These are phyloP conservation scores for Blera fallax DNA, from an alignment of 2,888 invertebrate genomes.

Conservation along the genomic window DNA sequence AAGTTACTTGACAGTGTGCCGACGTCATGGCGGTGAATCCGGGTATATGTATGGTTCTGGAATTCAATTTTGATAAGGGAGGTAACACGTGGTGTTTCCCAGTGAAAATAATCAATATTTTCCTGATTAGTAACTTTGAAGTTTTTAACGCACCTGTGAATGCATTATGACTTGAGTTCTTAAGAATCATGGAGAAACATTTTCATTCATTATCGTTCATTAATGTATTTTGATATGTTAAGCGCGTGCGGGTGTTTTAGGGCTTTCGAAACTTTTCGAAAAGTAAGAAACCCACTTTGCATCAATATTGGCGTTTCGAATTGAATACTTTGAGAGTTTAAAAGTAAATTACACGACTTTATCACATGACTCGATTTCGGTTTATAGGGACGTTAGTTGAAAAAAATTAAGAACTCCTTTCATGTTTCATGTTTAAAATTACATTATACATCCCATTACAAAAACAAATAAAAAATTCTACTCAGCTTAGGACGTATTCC, in stretches of 20 bases:
- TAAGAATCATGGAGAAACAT: neutral
- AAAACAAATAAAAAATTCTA: too few species aligned
- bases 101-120: neutral
- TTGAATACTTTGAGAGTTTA: neutral
- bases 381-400: neutral
- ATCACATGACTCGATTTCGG: neutral
- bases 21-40: neutral
- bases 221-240: neutral
- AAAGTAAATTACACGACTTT: neutral
- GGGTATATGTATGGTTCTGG: neutral
- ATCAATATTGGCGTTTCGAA: neutral
- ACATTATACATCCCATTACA: too few species aligned
- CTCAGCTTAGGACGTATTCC: too few species aligned
- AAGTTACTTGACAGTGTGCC: conserved; percentile 15
- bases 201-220: neutral
- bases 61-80: neutral
- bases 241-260: neutral
- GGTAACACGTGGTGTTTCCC: neutral
- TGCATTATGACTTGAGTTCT: neutral
- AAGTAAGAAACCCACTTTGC: neutral
- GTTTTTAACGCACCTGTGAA: neutral
- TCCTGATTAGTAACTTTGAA: neutral
- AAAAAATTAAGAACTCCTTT: too few species aligned
- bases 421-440: too few species aligned
- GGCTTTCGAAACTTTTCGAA: neutral